These are phyloP conservation scores for Drosophila ezoana DNA, from an alignment of 2,888 invertebrate genomes.

Conservation along the genomic window DNA sequence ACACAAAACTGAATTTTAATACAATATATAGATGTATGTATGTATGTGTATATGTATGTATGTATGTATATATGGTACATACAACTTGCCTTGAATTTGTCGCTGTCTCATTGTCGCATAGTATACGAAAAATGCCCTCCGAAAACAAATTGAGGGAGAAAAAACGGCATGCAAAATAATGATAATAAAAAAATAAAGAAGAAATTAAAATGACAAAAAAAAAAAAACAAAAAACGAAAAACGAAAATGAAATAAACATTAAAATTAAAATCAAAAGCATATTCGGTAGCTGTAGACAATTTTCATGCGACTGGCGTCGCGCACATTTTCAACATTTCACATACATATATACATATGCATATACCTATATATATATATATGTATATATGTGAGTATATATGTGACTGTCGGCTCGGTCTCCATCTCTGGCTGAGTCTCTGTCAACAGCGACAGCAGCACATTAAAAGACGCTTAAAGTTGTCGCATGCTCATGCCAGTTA, in stretches of 20 bases:
- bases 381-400: slow-evolving; percentile 12
- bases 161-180: slow-evolving; percentile 23
- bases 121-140: slow-evolving; percentile 47
- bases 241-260: slow-evolving; percentile 44
- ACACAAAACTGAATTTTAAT: not conserved
- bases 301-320: slow-evolving; percentile 68
- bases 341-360: slow-evolving; percentile 16
- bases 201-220: slow-evolving; percentile 21
- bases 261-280: slow-evolving; percentile 51
- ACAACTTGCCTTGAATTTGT: slow-evolving; percentile 55
- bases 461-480: slow-evolving; percentile 69
- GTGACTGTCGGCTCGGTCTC: slow-evolving; percentile 19
- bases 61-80: slow-evolving; percentile 20
- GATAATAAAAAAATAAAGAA: slow-evolving; percentile 31
- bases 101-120: slow-evolving; percentile 39
- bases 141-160: slow-evolving; percentile 40
- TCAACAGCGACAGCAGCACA: slow-evolving; percentile 32
- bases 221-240: slow-evolving; percentile 19
- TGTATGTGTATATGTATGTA: not conserved
- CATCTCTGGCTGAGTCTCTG: slow-evolving; percentile 15
- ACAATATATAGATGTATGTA: too few relatives aligned
- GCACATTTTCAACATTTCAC: slow-evolving; percentile 42
- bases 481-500: slow-evolving; percentile 29
- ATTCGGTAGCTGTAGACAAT: slow-evolving; percentile 38
- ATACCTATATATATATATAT: not conserved